Evolutionary conservation across 1,140 invertebrate species (phyloP), one percentile per base, ranked within the genome.

Genomic region (Pseudomyrmex gracilis): DNA sequence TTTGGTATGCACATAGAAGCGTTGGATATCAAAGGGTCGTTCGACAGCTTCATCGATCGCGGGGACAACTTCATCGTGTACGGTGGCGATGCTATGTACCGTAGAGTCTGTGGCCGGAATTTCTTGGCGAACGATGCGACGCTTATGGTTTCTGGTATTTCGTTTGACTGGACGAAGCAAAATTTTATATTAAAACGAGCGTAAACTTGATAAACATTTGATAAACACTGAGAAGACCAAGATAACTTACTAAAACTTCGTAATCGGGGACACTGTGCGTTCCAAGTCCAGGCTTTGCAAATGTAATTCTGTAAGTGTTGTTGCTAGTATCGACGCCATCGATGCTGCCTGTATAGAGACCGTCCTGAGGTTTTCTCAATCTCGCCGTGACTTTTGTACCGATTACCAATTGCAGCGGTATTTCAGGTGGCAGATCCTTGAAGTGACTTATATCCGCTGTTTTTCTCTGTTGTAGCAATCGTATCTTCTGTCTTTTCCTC

Each of bases 281-380:
- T 5, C 99, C 99, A 45, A 99, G 95, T 13, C 98, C 98, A 58
- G 96, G 96, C 82, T 98, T 95, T 93, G 99, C 99, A 95, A 99
- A 99, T 0, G 98, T 98, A 76, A 99, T 98, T 90, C 99, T 95
- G 92, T 99, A 99, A n/a, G 98, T 98, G 91, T 99, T 98, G 92
- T 99, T 98, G 4, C 98, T 97, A 1, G 98, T 99, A 92, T 99
- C 98, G n/a, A 99, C 97, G 53, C 98, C 99, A 94, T 99, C 99
- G 84, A 99, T 98, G 57, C 97, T 97, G 8, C 99, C 99, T 73
- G 97, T 98, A 91, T 99, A 99, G 43, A 99, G 95, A 15, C 99
- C 99, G 95, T 99, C 99, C 94, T 99, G 98, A 7, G 99, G 98
- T 92, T 97, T 97, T 64, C 98, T 95, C 86, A 99, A 93, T 85